phyloP scores from a whole-genome alignment of 2,797 vertebrate genomes.

The Adelosebastes latens region DNA sequence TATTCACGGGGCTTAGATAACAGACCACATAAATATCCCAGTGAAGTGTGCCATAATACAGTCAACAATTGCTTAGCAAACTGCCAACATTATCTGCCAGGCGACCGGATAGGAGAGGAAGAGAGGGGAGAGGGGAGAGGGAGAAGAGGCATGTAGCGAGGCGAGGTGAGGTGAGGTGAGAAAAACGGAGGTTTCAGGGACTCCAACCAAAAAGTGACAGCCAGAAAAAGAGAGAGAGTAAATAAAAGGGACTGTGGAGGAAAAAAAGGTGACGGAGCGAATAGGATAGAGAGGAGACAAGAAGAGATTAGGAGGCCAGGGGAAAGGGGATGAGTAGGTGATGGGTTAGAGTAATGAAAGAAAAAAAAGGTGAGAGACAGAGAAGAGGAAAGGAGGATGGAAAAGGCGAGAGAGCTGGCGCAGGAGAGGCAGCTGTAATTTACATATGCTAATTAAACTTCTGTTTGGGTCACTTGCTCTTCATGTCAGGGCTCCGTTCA shows the following conservation, averaged over 20 bases:
- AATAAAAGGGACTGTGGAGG: slow-evolving; percentile 26
- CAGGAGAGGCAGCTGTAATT: slow-evolving; percentile 48
- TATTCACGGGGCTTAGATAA: slow-evolving; percentile 51
- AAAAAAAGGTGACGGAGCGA: slow-evolving; percentile 9
- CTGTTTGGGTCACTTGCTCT: slow-evolving; percentile 69
- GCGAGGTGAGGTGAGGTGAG: not conserved
- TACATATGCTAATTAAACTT: slow-evolving; percentile 77
- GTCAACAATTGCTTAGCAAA: slow-evolving; percentile 57
- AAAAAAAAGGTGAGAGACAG: slow-evolving; percentile 47
- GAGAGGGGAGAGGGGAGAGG: not conserved
- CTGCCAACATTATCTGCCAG: slow-evolving; percentile 46
- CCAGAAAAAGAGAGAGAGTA: slow-evolving; percentile 15
- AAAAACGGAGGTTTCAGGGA: slow-evolving; percentile 6
- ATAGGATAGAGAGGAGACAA: slow-evolving; percentile 20
- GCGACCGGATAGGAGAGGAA: not conserved
- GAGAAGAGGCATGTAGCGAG: slow-evolving; percentile 8
- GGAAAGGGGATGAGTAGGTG: slow-evolving; percentile 27
- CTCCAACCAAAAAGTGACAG: slow-evolving; percentile 53
- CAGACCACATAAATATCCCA: slow-evolving; percentile 55
- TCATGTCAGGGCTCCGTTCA: slow-evolving; percentile 50
- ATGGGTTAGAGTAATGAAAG: slow-evolving; percentile 42
- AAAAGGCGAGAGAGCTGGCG: slow-evolving; percentile 16
- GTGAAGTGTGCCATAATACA: slow-evolving; percentile 45
- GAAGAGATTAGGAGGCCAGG: slow-evolving; percentile 19
- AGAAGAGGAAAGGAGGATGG: not conserved